Evolutionary conservation across 2,113 vertebrate genomes (phyloP), one percentile per base, ranked within the genome.

Genomic region (Toxotes jaculatrix): DNA sequence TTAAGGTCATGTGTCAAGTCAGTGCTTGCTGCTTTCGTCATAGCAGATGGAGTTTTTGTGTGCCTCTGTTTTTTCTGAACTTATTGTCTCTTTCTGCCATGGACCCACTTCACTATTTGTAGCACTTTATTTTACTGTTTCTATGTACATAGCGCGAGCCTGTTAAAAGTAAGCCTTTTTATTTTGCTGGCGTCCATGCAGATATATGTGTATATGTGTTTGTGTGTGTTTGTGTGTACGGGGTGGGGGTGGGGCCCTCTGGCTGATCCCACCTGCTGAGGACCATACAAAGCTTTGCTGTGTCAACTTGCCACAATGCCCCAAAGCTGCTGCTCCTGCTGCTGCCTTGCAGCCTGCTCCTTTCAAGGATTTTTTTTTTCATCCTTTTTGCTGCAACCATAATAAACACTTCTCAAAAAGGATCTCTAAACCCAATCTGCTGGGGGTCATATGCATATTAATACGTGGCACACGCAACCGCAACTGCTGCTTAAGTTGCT

Each of bases 1-100:
- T 87, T 85, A 82, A 87, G 86, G 91, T 91, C 93, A 90, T 85
- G 85, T 85, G 91, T 85, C 84, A 88, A 78, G 73, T 85, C 83
- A 85, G 67, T n/a, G 23, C 23, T 78, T 7, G 4, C 27, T 77
- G 80, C 73, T 85, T 83, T 88, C 19, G 27, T 62, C 60, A 80
- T 13, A 65, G 86, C 88, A 89, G 72, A 88, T 82, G 81, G 82
- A 61, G 36, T 51, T 72, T 63, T 81, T 74, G 47, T 74, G 51
- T 57, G 8, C 7, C 10, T 38, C 19, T 43, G 32, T 51, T 70
- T 59, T 53, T 59, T 32, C 34, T 32, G 4, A 27, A 23, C 21
- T 32, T 69, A 32, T 31, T 34, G 10, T 76, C 11, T 45, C 16
- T 42, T 23, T 61, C 5, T 55, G 27, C n/a, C 69, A 36, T 68